Base-by-base conservation (phyloP, 2,113 vertebrate genomes). In the Apteryx owenii region DNA sequence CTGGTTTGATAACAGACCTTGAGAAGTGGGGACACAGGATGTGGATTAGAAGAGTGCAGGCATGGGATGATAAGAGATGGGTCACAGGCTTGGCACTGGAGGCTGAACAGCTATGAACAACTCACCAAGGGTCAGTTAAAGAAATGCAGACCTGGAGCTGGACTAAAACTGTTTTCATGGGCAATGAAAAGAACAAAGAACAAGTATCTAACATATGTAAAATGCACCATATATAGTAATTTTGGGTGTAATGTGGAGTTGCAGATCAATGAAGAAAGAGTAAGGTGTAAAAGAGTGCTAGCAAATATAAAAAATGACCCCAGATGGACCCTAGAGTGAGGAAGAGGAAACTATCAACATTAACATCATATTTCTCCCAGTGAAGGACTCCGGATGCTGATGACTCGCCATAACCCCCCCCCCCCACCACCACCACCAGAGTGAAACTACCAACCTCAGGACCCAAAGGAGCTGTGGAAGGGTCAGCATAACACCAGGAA, bases 21-120 rank as follows among this genome's bases (percentile, higher is more conserved):
- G 40, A 53, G 51, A 85, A 71, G 12, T 3, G 0, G 12, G 28
- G 18, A 31, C 23, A 28, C 0, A 0, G 60, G 40, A 25, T 26
- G 17, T 4, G 4, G 36, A 81, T 81, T 83, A 81, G 50, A 33
- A 76, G 54, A 84, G 28, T 19, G 38, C 4, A 54, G 50, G 25
- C 51, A 28, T 33, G 66, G 53, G 15, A 26, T 6, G 8, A 20
- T 38, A 72, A 85, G 62, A 42, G 50, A 44, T 20, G 17, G 53
- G 40, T 28, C 53, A 56, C 18, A 83, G 66, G 48, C 4, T 56
- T 89, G 78, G 19, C 48, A n/a, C 26, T 46, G 70, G 58, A 46
- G 88, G 68, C 54, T 1, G 0, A 40, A 15, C 9, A 36, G 7
- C 46, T 78, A 4, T 29, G 54, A 91, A 46, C 21, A 33, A 44